Conservation (phyloP, 2,888 invertebrate genomes). For the Iselma pallidipennis region DNA sequence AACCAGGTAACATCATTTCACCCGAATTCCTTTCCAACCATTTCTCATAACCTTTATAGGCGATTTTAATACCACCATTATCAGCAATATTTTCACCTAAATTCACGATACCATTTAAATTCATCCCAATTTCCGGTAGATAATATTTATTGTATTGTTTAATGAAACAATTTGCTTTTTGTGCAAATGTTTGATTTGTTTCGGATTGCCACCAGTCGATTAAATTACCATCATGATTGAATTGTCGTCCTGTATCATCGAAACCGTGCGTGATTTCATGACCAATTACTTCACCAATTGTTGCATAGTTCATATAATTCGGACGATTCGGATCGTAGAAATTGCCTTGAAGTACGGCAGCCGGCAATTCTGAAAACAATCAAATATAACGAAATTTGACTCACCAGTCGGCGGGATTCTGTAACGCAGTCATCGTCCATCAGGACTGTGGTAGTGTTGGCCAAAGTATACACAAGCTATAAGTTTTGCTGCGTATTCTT, state of each 20-base stretch:
- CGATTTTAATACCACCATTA: slow-evolving; percentile 88
- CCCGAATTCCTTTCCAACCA: slow-evolving; percentile 66
- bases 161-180: slow-evolving; percentile 82
- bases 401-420: too few relatives aligned
- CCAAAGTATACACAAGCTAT: too few relatives aligned
- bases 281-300: slow-evolving; percentile 82
- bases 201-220: slow-evolving; percentile 85
- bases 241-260: slow-evolving; percentile 81
- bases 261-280: slow-evolving; percentile 88
- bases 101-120: slow-evolving; percentile 87
- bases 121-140: slow-evolving; percentile 69
- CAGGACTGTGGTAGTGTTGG: too few relatives aligned
- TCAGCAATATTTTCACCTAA: slow-evolving; percentile 94
- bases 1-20: slow-evolving; percentile 68
- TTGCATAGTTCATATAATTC: slow-evolving; percentile 83
- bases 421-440: too few relatives aligned
- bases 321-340: slow-evolving; percentile 84
- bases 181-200: slow-evolving; percentile 76
- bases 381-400: too few relatives aligned
- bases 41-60: slow-evolving; percentile 78
- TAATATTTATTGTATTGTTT: slow-evolving; percentile 87
- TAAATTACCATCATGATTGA: slow-evolving; percentile 82
- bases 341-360: slow-evolving; percentile 83
- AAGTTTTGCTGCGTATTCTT: too few relatives aligned
- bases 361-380: slow-evolving; percentile 64